Evolutionary conservation across 1,140 invertebrate species (phyloP).

Genomic region (Ericerus pela): DNA sequence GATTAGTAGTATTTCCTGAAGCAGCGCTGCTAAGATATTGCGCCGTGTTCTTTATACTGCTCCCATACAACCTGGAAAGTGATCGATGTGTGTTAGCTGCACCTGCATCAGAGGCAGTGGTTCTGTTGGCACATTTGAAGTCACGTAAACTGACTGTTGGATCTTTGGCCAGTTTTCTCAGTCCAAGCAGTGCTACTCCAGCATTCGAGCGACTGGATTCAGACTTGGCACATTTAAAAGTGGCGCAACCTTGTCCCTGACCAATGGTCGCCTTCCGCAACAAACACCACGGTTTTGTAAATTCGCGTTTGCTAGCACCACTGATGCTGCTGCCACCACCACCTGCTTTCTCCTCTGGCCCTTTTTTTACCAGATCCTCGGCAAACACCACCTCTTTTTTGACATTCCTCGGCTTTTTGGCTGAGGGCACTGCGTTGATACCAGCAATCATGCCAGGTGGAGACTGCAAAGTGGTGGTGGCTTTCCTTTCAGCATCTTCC

Average conservation of each 20-base stretch:
- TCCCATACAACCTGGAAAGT: background rate
- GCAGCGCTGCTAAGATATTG: too few relatives aligned
- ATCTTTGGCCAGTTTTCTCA: too few relatives aligned
- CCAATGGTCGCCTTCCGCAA: constrained; percentile 31
- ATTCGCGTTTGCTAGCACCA: background rate
- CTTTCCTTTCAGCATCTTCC: constrained; percentile 44
- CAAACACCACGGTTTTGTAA: constrained; percentile 32
- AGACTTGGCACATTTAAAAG: too few relatives aligned
- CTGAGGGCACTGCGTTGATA: background rate
- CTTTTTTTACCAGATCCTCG: background rate
- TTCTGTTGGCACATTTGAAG: too few relatives aligned
- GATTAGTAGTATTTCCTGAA: too few relatives aligned
- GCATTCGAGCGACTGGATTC: too few relatives aligned
- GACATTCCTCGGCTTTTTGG: constrained; percentile 1
- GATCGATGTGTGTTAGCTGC: background rate
- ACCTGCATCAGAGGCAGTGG: too few relatives aligned
- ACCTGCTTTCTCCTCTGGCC: background rate
- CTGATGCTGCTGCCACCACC: background rate
- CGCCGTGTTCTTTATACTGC: background rate
- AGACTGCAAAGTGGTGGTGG: constrained; percentile 18
- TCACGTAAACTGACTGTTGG: too few relatives aligned
- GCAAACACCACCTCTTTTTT: constrained; percentile 6
- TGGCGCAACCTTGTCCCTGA: too few relatives aligned
- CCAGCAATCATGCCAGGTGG: too few relatives aligned
- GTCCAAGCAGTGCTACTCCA: too few relatives aligned